phyloP scores from a whole-genome alignment of 2,888 invertebrate species.

The Melitaea athalia region DNA sequence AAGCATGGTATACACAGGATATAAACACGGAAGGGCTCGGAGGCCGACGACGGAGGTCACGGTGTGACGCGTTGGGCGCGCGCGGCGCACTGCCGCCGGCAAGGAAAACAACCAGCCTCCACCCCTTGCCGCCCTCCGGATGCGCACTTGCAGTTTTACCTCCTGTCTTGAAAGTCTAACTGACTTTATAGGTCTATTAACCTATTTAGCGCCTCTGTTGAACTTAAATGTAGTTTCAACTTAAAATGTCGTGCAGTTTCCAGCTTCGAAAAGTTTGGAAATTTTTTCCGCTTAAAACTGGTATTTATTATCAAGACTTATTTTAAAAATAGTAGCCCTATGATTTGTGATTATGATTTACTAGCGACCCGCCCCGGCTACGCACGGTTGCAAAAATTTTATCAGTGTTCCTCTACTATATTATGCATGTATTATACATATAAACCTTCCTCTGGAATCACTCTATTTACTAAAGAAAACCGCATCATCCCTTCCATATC shows the following conservation, averaged over 20 bases:
- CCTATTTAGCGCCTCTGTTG: constrained; percentile 40
- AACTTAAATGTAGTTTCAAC: constrained; percentile 21
- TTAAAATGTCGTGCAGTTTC: constrained; percentile 13
- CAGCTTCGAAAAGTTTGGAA: neutral
- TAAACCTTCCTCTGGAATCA: too few species aligned
- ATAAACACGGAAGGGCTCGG: constrained; percentile 31
- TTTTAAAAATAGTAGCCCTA: neutral
- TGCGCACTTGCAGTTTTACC: constrained; percentile 73
- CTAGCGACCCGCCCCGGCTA: too few species aligned
- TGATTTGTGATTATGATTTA: too few species aligned
- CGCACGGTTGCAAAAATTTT: too few species aligned
- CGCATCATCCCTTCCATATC: too few species aligned
- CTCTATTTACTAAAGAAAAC: too few species aligned
- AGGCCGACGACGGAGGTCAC: constrained; percentile 33
- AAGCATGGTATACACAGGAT: constrained; percentile 37
- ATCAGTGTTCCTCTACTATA: too few species aligned
- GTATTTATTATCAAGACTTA: neutral
- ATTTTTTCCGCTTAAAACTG: neutral
- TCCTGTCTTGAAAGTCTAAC: constrained; percentile 52
- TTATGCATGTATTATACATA: too few species aligned
- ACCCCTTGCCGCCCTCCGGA: constrained; percentile 56
- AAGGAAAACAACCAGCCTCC: constrained; percentile 74
- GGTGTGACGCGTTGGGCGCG: constrained; percentile 46
- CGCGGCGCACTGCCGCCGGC: constrained; percentile 73
- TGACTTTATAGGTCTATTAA: constrained; percentile 45